A percentile compares a stretch with the other conserved stretches of the same genome.
Conservation (phyloP, 2,113 vertebrate genomes). For the Phycodurus eques region DNA sequence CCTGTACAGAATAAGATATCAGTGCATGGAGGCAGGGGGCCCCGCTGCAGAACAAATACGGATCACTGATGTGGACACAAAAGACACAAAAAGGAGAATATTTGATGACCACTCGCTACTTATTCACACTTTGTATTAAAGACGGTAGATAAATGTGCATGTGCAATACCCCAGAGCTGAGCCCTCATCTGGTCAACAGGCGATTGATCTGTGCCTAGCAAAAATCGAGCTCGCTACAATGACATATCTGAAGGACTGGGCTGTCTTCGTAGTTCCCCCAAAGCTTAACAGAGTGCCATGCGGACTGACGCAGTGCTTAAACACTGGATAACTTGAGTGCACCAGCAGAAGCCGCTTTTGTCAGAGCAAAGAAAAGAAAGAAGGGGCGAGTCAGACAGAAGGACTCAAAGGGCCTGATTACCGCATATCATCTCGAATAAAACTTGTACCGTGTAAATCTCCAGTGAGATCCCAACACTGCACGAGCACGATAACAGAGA, state of each 20-base stretch:
- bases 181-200: slow-evolving; percentile 44
- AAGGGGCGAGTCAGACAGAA: slow-evolving; percentile 40
- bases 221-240: slow-evolving; percentile 59
- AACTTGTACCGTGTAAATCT: slow-evolving; percentile 70
- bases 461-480: slow-evolving; percentile 72
- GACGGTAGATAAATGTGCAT: slow-evolving; percentile 29
- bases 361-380: slow-evolving; percentile 36
- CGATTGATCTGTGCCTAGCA: slow-evolving; percentile 60
- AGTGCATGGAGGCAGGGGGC: slow-evolving; percentile 32
- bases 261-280: slow-evolving; percentile 60
- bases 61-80: slow-evolving; percentile 44
- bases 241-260: slow-evolving; percentile 64
- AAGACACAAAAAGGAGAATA: slow-evolving; percentile 25
- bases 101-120: slow-evolving; percentile 29
- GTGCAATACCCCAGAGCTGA: slow-evolving; percentile 56
- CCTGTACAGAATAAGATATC: slow-evolving; percentile 56
- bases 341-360: slow-evolving; percentile 52
- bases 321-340: slow-evolving; percentile 67
- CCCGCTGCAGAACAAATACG: slow-evolving; percentile 41
- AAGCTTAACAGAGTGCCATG: slow-evolving; percentile 71
- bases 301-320: slow-evolving; percentile 75
- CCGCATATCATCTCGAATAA: slow-evolving; percentile 74
- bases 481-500: slow-evolving; percentile 69
- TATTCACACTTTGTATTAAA: slow-evolving; percentile 26
- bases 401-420: slow-evolving; percentile 76